Conservation (phyloP, 2,888 invertebrate species). For the Latrodectus elegans region DNA sequence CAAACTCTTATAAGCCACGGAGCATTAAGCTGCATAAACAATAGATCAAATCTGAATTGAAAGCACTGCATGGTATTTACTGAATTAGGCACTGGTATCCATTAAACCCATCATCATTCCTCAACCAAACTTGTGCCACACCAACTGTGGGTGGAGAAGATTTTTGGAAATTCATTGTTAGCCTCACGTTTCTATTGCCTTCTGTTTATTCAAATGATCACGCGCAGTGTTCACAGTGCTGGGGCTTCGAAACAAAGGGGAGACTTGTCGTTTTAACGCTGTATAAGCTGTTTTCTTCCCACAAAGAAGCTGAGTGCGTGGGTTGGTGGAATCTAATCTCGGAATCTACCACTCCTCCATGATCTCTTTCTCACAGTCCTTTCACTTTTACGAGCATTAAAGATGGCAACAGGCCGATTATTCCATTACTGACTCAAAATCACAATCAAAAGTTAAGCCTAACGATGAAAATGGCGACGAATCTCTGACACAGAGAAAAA, state of each 20-base stretch:
- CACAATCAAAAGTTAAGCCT: background rate
- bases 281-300: background rate
- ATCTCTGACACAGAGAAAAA: background rate
- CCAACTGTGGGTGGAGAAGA: background rate
- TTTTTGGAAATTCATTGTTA: background rate
- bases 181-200: background rate
- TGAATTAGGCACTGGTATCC: background rate
- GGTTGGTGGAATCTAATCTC: background rate
- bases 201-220: background rate
- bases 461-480: background rate
- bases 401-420: background rate
- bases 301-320: background rate
- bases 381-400: background rate
- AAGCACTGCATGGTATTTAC: background rate
- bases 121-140: background rate
- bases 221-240: background rate
- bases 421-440: background rate
- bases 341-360: background rate
- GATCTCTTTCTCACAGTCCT: background rate
- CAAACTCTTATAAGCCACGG: too few species aligned
- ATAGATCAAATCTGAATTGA: background rate
- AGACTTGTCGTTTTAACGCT: background rate
- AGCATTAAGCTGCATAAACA: background rate
- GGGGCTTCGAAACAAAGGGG: background rate
- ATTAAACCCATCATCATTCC: background rate